These are phyloP conservation scores for Clarias fuscus DNA, from an alignment of 2,797 vertebrate genomes.

Conservation along the genomic window DNA sequence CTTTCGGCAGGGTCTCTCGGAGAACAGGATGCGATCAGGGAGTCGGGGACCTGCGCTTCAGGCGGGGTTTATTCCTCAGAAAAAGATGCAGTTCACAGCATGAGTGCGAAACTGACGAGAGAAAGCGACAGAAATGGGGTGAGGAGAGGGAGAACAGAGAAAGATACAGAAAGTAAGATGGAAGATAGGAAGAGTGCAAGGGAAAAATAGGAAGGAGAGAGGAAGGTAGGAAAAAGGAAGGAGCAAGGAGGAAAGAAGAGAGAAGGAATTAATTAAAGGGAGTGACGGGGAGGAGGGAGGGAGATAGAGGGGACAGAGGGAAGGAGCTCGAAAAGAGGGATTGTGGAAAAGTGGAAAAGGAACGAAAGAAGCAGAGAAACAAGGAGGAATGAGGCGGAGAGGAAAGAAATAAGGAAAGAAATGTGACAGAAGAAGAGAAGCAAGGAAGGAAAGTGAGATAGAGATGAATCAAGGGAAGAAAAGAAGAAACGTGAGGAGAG, in stretches of 20 bases:
- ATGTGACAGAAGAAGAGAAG: too few relatives aligned
- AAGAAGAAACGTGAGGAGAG: too few relatives aligned
- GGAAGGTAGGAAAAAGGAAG: too few relatives aligned
- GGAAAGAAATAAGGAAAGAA: too few relatives aligned
- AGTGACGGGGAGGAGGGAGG: neutral
- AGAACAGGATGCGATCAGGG: conserved; percentile 28
- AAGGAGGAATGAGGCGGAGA: neutral
- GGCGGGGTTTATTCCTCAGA: conserved; percentile 19
- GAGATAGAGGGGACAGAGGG: too few relatives aligned
- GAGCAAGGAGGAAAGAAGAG: too few relatives aligned
- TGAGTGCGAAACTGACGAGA: neutral
- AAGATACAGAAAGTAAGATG: neutral
- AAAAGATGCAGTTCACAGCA: neutral
- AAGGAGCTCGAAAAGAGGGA: neutral
- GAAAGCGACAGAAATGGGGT: neutral
- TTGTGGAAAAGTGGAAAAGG: neutral
- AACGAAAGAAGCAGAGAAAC: neutral
- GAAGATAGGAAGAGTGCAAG: neutral
- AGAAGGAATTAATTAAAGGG: neutral
- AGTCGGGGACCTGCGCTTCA: neutral
- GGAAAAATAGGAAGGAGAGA: neutral
- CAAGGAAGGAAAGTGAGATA: neutral
- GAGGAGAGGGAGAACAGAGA: neutral
- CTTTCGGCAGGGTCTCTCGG: conserved; percentile 38
- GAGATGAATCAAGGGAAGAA: neutral